Evolutionary conservation across 2,888 invertebrate species (phyloP).

Genomic region (Cantharis lateralis): DNA sequence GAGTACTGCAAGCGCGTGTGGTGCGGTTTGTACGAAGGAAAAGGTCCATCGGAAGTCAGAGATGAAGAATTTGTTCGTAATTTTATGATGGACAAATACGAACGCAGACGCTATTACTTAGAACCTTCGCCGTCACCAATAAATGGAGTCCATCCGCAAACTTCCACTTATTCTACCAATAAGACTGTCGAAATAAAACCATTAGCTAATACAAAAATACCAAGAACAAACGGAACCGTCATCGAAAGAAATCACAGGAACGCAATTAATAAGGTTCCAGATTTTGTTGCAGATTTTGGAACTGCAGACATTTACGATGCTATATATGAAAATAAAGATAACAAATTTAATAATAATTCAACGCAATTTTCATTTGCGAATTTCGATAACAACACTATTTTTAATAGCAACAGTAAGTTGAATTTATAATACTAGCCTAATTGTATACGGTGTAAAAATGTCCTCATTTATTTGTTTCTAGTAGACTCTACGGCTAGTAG

Average conservation of each 20-base stretch:
- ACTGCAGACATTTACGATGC: constrained; percentile 74
- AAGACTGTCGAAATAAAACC: constrained; percentile 24
- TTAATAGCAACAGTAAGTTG: constrained; percentile 59
- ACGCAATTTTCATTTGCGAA: constrained; percentile 63
- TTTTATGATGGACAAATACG: constrained; percentile 94
- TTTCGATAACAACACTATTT: constrained; percentile 74
- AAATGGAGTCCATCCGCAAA: constrained; percentile 15
- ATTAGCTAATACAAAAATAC: constrained; percentile 12
- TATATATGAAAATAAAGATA: constrained; percentile 40
- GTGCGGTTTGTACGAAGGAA: constrained; percentile 86
- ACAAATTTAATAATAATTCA: constrained; percentile 36
- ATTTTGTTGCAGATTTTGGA: constrained; percentile 73
- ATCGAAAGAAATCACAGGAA: constrained; percentile 31
- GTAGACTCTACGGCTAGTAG: constrained; percentile 13
- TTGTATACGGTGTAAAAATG: not conserved
- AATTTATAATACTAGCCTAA: not conserved
- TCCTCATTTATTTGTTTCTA: constrained; percentile 5
- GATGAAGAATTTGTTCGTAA: constrained; percentile 92
- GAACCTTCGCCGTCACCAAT: constrained; percentile 37
- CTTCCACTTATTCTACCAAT: constrained; percentile 1
- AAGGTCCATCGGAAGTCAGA: constrained; percentile 69
- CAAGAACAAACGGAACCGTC: constrained; percentile 13
- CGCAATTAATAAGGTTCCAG: constrained; percentile 25
- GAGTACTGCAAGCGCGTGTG: constrained; percentile 92
- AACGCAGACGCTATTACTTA: constrained; percentile 77